Evolutionary conservation across 2,888 invertebrate species (phyloP), one percentile per base, ranked within the genome.

Genomic region (Harpalus rufipes): DNA sequence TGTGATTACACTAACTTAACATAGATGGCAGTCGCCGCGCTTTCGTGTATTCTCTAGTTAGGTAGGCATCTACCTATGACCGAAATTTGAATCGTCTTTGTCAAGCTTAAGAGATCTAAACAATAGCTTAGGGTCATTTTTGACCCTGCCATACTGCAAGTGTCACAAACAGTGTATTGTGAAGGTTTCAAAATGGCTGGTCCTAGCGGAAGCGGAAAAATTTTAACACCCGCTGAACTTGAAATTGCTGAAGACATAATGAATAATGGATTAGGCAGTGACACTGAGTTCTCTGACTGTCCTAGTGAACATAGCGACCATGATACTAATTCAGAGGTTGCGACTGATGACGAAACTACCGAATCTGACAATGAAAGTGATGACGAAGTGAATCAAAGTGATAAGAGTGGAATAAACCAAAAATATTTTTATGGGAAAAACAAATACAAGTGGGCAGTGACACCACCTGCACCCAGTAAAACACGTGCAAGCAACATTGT

Each of bases 81-180:
- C 16, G 16, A 61, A 61, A 61, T 61, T 61, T 16, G 16, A 61
- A 18, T 18, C 16, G 61, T 61, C 61, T 61, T 16, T 21, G 61
- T 61, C 21, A 21, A 16, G 61, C 61, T 18, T 61, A 61, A 8
- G 16, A 18, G 16, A 10, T 18, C 16, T 61, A 61, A 61, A 61
- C 61, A 61, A 61, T 21, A 21, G 44, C 44, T 44, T 44, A 44
- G 44, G 44, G 44, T 44, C 44, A 44, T 44, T 21, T 61, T 61
- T 61, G 61, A 61, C 61, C 61, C 61, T 61, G 61, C 61, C 61
- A 61, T 61, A 61, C 61, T 61, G 61, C 21, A 18, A 61, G 61
- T 61, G 61, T 61, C 16, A 21, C 61, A 61, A 61, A 61, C 16
- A 16, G 61, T 61, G 16, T 21, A 18, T 16, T 61, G 61, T 61